Evolutionary conservation across 2,797 vertebrate species (phyloP).

Genomic region (Cephalopachus bancanus): DNA sequence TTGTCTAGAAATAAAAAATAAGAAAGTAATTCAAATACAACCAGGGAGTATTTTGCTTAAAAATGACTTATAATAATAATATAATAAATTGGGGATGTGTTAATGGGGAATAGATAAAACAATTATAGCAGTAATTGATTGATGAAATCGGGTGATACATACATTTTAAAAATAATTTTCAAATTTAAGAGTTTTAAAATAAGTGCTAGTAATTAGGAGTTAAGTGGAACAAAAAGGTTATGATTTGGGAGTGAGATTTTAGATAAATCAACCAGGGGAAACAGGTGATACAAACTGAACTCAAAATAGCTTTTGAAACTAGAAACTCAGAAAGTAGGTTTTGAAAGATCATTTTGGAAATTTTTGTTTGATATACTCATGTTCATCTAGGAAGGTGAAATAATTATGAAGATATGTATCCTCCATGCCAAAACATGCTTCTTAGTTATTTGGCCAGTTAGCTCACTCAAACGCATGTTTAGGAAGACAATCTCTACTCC

Average conservation of each 20-base stretch:
- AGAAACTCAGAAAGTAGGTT: background rate
- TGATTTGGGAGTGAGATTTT: background rate
- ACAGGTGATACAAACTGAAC: background rate
- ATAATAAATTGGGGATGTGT: background rate
- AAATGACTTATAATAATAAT: background rate
- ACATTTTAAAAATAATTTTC: background rate
- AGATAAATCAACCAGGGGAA: background rate
- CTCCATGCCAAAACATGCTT: background rate
- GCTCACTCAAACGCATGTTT: background rate
- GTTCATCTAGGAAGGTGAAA: background rate
- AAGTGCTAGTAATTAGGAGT: background rate
- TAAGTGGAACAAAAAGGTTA: background rate
- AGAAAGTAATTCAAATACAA: background rate
- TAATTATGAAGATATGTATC: background rate
- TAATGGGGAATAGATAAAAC: background rate
- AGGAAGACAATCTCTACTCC: background rate
- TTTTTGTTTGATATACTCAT: background rate
- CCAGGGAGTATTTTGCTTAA: background rate
- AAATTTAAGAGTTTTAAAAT: background rate
- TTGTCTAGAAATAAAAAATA: background rate
- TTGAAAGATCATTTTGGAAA: background rate
- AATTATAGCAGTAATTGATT: background rate
- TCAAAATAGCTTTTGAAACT: background rate
- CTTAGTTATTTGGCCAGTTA: background rate
- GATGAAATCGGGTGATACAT: background rate